These are phyloP conservation scores for Aphidius colemani DNA, from an alignment of 2,888 invertebrate species.

Conservation along the genomic window DNA sequence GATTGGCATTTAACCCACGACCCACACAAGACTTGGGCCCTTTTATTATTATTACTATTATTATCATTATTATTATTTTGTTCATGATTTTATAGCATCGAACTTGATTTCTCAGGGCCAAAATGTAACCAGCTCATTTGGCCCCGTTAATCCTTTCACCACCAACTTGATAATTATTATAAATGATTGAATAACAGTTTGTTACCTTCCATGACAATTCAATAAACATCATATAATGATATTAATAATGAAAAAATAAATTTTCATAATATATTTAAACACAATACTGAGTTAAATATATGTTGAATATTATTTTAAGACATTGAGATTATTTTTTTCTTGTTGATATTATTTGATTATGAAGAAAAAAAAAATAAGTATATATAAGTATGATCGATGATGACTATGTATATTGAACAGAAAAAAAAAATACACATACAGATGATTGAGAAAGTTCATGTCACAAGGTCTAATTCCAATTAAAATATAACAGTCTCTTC, in stretches of 20 bases:
- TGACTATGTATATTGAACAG: conserved; percentile 23
- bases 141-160: not conserved
- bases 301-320: too few relatives aligned
- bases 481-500: conserved; percentile 37
- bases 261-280: not conserved
- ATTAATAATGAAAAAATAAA: too few relatives aligned
- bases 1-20: conserved; percentile 49
- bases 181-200: conserved; percentile 26
- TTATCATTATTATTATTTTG: not conserved
- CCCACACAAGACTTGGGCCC: conserved; percentile 37
- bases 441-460: conserved; percentile 33
- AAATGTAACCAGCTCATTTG: not conserved
- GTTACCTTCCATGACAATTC: conserved; percentile 27
- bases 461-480: conserved; percentile 38
- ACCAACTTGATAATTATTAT: conserved; percentile 24
- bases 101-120: not conserved
- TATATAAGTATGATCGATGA: conserved; percentile 13
- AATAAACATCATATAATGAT: conserved; percentile 4
- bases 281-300: not conserved
- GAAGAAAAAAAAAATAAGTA: not conserved
- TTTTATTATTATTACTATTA: conserved; percentile 17
- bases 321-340: too few relatives aligned
- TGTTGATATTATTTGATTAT: too few relatives aligned
- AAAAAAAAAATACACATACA: conserved; percentile 20
- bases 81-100: too few relatives aligned